Evolutionary conservation across 2,888 invertebrate species (phyloP).

Genomic region (Zeuzera pyrina): DNA sequence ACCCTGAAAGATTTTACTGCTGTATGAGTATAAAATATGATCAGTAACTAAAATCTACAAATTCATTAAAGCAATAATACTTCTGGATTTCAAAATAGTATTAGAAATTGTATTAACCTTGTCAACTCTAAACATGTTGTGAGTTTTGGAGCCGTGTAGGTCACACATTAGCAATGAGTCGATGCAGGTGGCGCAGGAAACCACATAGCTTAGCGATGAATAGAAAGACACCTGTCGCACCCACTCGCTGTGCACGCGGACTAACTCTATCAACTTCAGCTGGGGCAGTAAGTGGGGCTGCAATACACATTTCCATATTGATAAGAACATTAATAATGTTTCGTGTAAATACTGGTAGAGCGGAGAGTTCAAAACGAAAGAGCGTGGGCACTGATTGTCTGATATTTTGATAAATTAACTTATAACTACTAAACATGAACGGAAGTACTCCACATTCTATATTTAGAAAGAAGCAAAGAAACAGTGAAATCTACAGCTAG

Average conservation of each 20-base stretch:
- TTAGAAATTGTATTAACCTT: slow-evolving; percentile 32
- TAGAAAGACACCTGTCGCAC: slow-evolving; percentile 81
- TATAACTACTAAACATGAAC: too few relatives aligned
- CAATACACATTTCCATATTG: too few relatives aligned
- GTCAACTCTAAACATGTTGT: slow-evolving; percentile 71
- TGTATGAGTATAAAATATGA: too few relatives aligned
- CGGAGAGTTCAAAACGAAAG: too few relatives aligned
- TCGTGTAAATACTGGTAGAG: too few relatives aligned
- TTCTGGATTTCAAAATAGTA: not conserved
- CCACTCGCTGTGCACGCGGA: slow-evolving; percentile 76
- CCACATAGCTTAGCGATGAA: slow-evolving; percentile 75
- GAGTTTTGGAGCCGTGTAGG: slow-evolving; percentile 66
- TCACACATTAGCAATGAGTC: slow-evolving; percentile 76
- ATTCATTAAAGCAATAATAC: not conserved
- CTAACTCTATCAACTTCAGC: slow-evolving; percentile 68
- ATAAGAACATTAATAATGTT: too few relatives aligned
- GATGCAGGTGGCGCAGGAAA: slow-evolving; percentile 78
- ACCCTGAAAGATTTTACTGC: too few relatives aligned
- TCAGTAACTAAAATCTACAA: not conserved
- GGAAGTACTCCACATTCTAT: too few relatives aligned
- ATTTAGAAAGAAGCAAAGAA: too few relatives aligned
- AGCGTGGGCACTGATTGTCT: too few relatives aligned
- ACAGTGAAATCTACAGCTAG: too few relatives aligned
- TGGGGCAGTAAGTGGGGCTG: slow-evolving; percentile 32
- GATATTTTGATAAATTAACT: too few relatives aligned